Evolutionary conservation across 2,888 invertebrate species (phyloP), one percentile per base, ranked within the genome.

Genomic region (Cyclophora albipunctata): DNA sequence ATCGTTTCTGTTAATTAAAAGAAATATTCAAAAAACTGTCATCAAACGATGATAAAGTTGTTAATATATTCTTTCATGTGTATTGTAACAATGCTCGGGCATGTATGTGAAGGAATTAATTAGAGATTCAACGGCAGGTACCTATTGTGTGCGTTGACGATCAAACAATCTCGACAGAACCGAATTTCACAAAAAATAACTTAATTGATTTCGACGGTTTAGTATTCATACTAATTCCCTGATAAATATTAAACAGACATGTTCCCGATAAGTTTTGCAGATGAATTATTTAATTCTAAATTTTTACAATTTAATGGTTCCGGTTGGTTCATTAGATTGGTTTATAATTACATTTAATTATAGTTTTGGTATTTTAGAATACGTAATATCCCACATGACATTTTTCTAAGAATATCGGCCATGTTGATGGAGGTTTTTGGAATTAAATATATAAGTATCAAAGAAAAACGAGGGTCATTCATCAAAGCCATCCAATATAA

Each of bases 151-250:
- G 59, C 62, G 58, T 47, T 48, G 50, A 49, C 7, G 43, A 43
- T 5, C 33, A 34, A 5, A 40, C 42, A 7, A 43, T 34, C 67
- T 69, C 66, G 66, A 70, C 68, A 63, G 71, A 78, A 76, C 78
- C 71, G 79, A 76, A 73, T 66, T 61, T 52, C 50, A 62, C 73
- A 81, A 83, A 78, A 80, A 72, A 66, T 63, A 58, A 73, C 66
- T 77, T 82, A 84, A 84, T 84, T 83, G 83, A 82, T 81, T 84
- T 84, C 69, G 75, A 80, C 81, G 78, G 77, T 78, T 84, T 84
- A 76, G 76, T 81, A 77, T 75, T 75, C 79, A 81, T 83, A 84
- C 81, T 81, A 83, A 84, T 84, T 84, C 74, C 67, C 73, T 80
- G 75, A 81, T 84, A 77, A 84, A 84, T 84, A 84, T 84, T 81